phyloP scores from a whole-genome alignment of 2,797 vertebrate species.

The Phoxinus dragarum region DNA sequence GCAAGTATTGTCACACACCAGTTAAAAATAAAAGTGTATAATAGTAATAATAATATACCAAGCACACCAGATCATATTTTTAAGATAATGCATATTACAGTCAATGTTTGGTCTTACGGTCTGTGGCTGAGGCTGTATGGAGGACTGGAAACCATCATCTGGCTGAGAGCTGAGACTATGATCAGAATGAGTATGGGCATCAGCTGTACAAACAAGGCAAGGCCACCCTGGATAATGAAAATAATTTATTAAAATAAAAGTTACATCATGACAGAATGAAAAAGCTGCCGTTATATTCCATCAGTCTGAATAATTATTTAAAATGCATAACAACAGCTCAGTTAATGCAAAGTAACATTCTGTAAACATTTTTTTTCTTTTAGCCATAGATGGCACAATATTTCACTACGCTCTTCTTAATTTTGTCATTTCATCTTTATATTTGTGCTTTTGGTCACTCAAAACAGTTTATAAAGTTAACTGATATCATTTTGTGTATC shows the following conservation, averaged over 20 bases:
- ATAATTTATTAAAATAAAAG: background rate
- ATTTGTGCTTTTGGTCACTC: too few relatives aligned
- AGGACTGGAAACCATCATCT: slow-evolving; percentile 97
- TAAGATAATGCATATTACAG: slow-evolving; percentile 51
- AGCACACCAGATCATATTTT: background rate
- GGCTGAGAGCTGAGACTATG: slow-evolving; percentile 96
- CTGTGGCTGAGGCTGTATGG: slow-evolving; percentile 96
- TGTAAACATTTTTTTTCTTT: background rate
- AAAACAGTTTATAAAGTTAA: background rate
- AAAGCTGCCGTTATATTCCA: background rate
- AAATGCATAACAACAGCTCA: background rate
- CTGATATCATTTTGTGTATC: background rate
- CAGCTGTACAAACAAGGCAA: slow-evolving; percentile 96
- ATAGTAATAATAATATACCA: background rate
- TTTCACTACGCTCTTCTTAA: too few relatives aligned
- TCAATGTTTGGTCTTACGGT: slow-evolving; percentile 80
- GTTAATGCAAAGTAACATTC: background rate
- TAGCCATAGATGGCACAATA: background rate
- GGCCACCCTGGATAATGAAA: slow-evolving; percentile 83
- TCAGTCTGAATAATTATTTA: background rate
- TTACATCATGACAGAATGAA: background rate
- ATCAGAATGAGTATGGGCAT: slow-evolving; percentile 99
- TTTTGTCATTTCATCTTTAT: too few relatives aligned
- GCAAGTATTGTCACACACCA: background rate
- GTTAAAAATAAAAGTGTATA: background rate